These are phyloP conservation scores for Brachionus calyciflorus DNA, from an alignment of 1,140 invertebrate species.

Conservation along the genomic window DNA sequence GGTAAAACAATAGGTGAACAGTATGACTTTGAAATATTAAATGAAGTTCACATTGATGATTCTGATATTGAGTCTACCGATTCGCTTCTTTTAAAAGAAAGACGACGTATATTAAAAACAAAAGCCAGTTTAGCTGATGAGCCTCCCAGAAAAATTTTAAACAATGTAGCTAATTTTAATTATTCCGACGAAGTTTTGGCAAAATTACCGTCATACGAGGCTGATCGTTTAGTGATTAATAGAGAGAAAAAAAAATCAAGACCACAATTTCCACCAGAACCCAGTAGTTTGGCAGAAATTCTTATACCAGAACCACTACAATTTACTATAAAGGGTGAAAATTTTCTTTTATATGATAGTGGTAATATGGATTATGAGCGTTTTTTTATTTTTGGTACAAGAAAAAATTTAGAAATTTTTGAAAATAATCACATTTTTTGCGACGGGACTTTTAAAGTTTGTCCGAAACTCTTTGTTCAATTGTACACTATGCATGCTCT, in stretches of 20 bases:
- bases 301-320: neutral
- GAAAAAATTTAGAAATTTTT: neutral
- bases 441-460: slow-evolving; percentile 24
- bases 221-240: slow-evolving; percentile 27
- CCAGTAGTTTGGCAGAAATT: neutral
- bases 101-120: neutral
- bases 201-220: slow-evolving; percentile 22
- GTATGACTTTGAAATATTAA: neutral
- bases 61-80: neutral
- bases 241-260: slow-evolving; percentile 19
- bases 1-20: slow-evolving; percentile 14
- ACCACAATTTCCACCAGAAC: neutral
- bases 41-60: neutral
- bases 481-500: slow-evolving; percentile 25
- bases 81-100: slow-evolving; percentile 1
- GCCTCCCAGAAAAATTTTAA: slow-evolving; percentile 4
- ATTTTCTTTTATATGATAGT: neutral
- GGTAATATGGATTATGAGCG: neutral
- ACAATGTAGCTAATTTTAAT: neutral
- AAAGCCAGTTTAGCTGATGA: slow-evolving; percentile 16
- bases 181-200: neutral
- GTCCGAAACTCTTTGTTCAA: slow-evolving; percentile 16
- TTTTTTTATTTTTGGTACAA: slow-evolving; percentile 8
- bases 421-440: slow-evolving; percentile 23
- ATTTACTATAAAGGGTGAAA: neutral